Conservation (phyloP, 23 tunicate genomes). For the Ascidia mentula region DNA sequence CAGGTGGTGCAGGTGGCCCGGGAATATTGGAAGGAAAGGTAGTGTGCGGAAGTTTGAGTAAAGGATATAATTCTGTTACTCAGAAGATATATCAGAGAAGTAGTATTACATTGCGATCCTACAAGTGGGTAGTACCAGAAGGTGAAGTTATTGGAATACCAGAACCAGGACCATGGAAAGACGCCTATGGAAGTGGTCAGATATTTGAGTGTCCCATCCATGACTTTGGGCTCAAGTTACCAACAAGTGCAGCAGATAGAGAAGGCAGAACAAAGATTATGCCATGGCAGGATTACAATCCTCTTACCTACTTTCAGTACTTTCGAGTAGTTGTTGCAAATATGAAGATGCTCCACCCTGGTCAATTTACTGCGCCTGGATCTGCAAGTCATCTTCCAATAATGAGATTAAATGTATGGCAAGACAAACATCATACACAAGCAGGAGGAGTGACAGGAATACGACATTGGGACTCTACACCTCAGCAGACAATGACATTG, state of each 20-base stretch:
- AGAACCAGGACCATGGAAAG: constrained; percentile 4
- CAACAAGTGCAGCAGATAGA: neutral
- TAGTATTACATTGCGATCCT: neutral
- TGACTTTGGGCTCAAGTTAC: neutral
- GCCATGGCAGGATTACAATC: neutral
- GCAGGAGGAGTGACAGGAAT: constrained; percentile 5
- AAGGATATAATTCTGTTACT: neutral
- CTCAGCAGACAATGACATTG: constrained; percentile 12
- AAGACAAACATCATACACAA: neutral
- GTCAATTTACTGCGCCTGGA: neutral
- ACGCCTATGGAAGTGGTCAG: neutral
- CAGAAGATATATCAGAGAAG: neutral
- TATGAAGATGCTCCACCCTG: neutral
- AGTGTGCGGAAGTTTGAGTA: neutral
- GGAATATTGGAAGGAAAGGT: neutral
- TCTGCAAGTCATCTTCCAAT: neutral
- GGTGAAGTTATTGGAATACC: neutral
- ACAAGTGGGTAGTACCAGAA: neutral
- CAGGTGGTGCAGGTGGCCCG: neutral
- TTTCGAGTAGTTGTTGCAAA: neutral
- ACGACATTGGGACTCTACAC: neutral
- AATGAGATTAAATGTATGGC: neutral
- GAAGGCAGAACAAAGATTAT: neutral
- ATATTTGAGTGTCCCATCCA: neutral
- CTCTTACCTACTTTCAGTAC: neutral